Base-by-base conservation (phyloP, 64 coral and sea anemone genomes). In the Pachyseris speciosa region DNA sequence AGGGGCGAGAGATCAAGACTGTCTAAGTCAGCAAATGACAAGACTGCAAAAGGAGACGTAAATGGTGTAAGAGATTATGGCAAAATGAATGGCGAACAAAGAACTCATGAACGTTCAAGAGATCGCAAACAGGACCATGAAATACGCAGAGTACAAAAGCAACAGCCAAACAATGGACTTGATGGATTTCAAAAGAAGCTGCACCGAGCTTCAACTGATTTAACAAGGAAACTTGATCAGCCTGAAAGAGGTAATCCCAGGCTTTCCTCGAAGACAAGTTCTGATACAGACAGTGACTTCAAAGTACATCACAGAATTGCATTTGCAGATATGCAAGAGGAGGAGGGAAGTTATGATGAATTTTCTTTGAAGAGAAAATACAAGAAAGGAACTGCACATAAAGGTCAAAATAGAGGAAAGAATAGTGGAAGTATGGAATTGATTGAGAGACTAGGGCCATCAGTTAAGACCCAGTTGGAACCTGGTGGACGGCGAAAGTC, bases 321-420 rank as follows among this genome's bases (percentile, higher is more conserved):
- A 44, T 65, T 65, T 49, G 27, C 57, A 22, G 63, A 84, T 11
- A 43, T 64, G 39, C 43, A 42, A 28, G 89, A 74, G 16, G 67
- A 83, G 13, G 36, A 53, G 27, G 89, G 67, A 57, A 67, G 39
- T 39, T 84, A 88, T 85, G 94, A 80, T 39, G 91, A 87, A 33
- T 75, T 75, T 50, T 76, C 77, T 39, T 75, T 96, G 61, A 85
- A 96, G 40, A 84, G 90, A 55, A 96, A 93, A 33, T 96, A 92
- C 69, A 96, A 89, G 33, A 96, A 55, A 28, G 76, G 61, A 45
- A 32, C 26, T 67, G 37, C 50, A 7, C 55, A 80, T 31, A 80
- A 57, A 28, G 36, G 11, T 37, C 60, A 8, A 25, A 93, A 13
- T 75, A 61, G 45, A 40, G 50, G 58, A 43, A 66, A 71, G 37